Conservation (phyloP, 2,113 vertebrate genomes). For the Hippocampus guttulatus region DNA sequence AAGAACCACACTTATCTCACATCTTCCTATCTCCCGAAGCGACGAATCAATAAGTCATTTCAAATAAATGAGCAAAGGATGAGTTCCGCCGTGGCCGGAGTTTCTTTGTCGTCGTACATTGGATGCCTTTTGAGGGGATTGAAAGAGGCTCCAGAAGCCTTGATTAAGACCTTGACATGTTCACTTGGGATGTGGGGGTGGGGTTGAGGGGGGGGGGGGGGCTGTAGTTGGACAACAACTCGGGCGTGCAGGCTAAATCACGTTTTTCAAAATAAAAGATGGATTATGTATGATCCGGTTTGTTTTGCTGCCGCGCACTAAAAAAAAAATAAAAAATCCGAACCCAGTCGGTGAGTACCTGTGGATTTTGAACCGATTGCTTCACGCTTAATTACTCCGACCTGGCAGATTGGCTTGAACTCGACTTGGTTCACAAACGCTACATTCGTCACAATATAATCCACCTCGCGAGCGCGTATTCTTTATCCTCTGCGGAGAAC, state of each 20-base stretch:
- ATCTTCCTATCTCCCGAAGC: not conserved
- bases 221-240: not conserved
- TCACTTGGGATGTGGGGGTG: slow-evolving; percentile 20
- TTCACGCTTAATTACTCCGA: too few relatives aligned
- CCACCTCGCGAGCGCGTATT: too few relatives aligned
- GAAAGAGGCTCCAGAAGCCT: not conserved
- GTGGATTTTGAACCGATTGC: too few relatives aligned
- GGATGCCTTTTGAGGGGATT: not conserved
- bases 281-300: too few relatives aligned
- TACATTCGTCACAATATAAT: too few relatives aligned
- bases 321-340: too few relatives aligned
- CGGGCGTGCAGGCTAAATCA: not conserved
- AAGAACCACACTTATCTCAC: slow-evolving; percentile 7
- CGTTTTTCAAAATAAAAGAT: too few relatives aligned
- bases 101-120: not conserved
- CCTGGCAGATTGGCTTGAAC: too few relatives aligned
- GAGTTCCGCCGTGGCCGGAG: not conserved
- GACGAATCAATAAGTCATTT: slow-evolving; percentile 4
- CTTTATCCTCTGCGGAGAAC: too few relatives aligned
- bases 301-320: too few relatives aligned
- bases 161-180: not conserved
- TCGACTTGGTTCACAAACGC: too few relatives aligned
- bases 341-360: too few relatives aligned
- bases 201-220: not conserved
- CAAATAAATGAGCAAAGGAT: not conserved